Evolutionary conservation across 2,113 vertebrate species (phyloP).

Genomic region (Poeciliopsis turrubarensis): DNA sequence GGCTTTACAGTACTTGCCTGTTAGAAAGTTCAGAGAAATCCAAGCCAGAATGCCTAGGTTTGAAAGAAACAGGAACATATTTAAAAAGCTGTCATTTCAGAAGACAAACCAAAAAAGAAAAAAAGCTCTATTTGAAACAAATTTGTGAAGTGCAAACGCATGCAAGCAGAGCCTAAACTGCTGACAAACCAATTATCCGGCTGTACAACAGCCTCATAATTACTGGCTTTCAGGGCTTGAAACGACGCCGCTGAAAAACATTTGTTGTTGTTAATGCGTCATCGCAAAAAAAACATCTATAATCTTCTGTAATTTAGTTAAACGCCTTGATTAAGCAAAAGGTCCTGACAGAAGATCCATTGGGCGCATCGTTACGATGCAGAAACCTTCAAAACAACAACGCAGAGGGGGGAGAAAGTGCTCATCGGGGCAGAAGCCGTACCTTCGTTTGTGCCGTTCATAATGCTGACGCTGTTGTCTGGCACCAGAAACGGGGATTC

Average conservation of each 20-base stretch:
- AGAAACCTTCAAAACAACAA: not conserved
- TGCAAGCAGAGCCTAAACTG: conserved; percentile 24
- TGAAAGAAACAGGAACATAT: conserved; percentile 17
- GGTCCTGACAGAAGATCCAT: conserved; percentile 10
- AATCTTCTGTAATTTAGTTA: conserved; percentile 46
- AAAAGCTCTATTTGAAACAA: conserved; percentile 16
- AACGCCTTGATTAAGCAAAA: conserved; percentile 42
- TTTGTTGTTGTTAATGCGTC: conserved; percentile 45
- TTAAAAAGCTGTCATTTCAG: conserved; percentile 39
- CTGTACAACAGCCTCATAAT: conserved; percentile 50
- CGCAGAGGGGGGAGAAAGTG: not conserved
- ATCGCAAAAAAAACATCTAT: conserved; percentile 47
- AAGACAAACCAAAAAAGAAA: not conserved
- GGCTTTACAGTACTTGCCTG: conserved; percentile 78
- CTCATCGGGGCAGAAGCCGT: conserved; percentile 23
- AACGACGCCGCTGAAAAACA: conserved; percentile 37
- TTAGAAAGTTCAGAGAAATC: conserved; percentile 95
- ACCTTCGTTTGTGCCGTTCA: conserved; percentile 96
- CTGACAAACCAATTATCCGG: conserved; percentile 63
- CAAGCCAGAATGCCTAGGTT: conserved; percentile 92
- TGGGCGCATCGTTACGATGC: not conserved
- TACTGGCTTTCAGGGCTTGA: conserved; percentile 35
- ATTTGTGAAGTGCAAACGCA: conserved; percentile 10
- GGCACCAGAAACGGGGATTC: conserved; percentile 93
- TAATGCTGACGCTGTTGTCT: conserved; percentile 89